phyloP scores from a whole-genome alignment of 1,140 invertebrate species.

The Heliconius hermathena region DNA sequence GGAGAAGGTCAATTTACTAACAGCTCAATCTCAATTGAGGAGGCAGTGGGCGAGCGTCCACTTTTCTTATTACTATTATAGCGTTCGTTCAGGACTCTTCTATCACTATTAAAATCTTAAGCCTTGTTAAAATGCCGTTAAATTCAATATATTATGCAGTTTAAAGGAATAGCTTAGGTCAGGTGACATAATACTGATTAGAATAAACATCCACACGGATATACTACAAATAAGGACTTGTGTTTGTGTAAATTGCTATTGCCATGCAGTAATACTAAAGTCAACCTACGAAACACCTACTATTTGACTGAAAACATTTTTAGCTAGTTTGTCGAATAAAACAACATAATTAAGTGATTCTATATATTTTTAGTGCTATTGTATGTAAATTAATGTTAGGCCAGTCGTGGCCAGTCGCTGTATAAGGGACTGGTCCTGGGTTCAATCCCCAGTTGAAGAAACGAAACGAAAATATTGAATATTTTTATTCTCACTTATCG shows the following conservation, averaged over 20 bases:
- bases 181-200: constrained; percentile 29
- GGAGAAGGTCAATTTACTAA: constrained; percentile 66
- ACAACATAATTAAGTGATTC: neutral
- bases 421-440: no score
- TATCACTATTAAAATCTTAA: constrained; percentile 50
- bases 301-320: neutral
- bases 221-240: neutral
- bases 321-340: neutral
- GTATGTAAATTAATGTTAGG: no score
- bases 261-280: neutral
- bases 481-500: no score
- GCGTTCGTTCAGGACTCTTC: constrained; percentile 52
- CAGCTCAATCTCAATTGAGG: constrained; percentile 70
- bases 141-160: constrained; percentile 32
- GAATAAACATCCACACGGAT: constrained; percentile 4
- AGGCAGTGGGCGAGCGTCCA: constrained; percentile 61
- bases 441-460: no score
- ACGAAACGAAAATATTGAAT: no score
- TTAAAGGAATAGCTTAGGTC: neutral
- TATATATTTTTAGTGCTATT: neutral
- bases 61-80: constrained; percentile 63
- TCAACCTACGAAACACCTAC: constrained; percentile 15
- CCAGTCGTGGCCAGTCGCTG: no score
- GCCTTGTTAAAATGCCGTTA: constrained; percentile 50
- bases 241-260: constrained; percentile 1